Evolutionary conservation across 2,888 invertebrate species (phyloP).

Genomic region (Caenorhabditis virilis): DNA sequence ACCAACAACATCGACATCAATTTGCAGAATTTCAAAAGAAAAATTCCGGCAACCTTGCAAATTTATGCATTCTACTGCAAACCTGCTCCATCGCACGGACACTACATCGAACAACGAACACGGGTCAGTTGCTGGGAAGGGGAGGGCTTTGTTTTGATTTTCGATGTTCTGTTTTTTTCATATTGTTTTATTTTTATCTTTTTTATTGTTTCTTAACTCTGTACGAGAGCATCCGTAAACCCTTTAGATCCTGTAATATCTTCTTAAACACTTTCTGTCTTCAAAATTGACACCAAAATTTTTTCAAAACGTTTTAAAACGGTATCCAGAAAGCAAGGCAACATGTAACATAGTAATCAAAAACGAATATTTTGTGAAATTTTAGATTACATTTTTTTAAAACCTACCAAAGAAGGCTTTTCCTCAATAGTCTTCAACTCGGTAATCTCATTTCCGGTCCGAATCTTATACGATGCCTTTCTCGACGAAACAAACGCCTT

Average conservation of each 20-base stretch:
- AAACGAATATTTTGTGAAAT: not conserved
- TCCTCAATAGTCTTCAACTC: not conserved
- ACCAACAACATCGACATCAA: too few relatives aligned
- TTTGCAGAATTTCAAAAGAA: too few relatives aligned
- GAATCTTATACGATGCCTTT: not conserved
- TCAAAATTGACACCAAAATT: not conserved
- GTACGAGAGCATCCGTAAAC: not conserved
- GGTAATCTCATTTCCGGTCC: not conserved
- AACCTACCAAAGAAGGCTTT: too few relatives aligned
- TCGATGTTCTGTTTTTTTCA: constrained; percentile 5
- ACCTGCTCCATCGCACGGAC: constrained; percentile 34
- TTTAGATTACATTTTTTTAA: not conserved
- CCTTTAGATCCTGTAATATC: not conserved
- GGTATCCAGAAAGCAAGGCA: not conserved
- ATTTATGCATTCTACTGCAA: too few relatives aligned
- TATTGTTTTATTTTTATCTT: constrained; percentile 4
- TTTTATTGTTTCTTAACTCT: not conserved
- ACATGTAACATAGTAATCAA: not conserved
- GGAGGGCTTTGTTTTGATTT: constrained; percentile 2
- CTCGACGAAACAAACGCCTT: not conserved
- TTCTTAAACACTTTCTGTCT: too few relatives aligned
- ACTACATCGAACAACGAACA: constrained; percentile 18
- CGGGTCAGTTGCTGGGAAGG: constrained; percentile 33
- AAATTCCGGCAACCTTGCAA: too few relatives aligned
- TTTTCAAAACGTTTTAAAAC: not conserved